Evolutionary conservation across 2,888 invertebrate species (phyloP).

Genomic region (Apodemia duryi): DNA sequence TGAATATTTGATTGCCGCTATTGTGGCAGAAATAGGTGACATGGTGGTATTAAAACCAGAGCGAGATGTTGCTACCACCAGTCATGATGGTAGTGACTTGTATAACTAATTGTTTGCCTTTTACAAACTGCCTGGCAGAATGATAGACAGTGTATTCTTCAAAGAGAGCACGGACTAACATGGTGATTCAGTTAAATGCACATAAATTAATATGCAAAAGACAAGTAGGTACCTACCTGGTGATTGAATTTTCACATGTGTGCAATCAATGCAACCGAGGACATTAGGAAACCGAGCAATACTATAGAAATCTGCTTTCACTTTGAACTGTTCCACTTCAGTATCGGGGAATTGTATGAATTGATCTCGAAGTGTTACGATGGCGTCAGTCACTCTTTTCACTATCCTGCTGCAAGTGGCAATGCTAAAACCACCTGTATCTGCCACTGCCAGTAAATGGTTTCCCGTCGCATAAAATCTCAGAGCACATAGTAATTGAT

Average conservation of each 20-base stretch:
- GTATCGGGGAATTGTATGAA: background rate
- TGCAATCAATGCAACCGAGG: slow-evolving; percentile 5
- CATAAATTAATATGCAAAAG: background rate
- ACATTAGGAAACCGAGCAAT: slow-evolving; percentile 10
- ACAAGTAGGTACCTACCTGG: slow-evolving; percentile 10
- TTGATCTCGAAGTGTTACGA: background rate
- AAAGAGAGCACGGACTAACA: no score
- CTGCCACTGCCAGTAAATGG: background rate
- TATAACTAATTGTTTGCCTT: no score
- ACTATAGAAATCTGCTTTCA: background rate
- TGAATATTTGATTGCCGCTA: no score
- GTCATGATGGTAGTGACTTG: no score
- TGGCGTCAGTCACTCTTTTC: background rate
- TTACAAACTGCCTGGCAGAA: no score
- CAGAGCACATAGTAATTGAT: background rate
- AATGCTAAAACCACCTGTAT: background rate
- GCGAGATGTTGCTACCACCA: no score
- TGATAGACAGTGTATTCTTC: no score
- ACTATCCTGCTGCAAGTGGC: slow-evolving; percentile 5
- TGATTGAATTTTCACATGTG: slow-evolving; percentile 16
- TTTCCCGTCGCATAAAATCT: background rate
- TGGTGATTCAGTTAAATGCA: background rate
- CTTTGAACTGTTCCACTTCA: background rate
- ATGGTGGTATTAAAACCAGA: no score
- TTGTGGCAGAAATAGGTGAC: no score